Conservation (phyloP, 2,888 invertebrate species). For the Drosophila mulleri region DNA sequence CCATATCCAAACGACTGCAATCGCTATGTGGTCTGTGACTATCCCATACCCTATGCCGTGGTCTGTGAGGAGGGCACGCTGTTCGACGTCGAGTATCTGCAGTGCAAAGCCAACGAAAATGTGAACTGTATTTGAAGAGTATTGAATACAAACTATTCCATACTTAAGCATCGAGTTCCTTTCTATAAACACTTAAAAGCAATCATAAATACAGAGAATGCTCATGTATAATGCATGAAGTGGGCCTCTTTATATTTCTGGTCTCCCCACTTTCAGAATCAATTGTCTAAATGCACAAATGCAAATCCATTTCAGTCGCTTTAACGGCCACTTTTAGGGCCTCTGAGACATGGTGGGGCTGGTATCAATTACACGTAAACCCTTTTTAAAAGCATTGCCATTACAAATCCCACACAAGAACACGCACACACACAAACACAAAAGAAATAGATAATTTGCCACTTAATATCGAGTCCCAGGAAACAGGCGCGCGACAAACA, state of each 20-base stretch:
- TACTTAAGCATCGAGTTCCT: neutral
- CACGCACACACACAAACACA: neutral
- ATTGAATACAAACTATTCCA: neutral
- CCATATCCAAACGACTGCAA: conserved; percentile 60
- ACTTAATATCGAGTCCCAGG: conserved; percentile 61
- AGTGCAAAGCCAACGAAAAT: conserved; percentile 18
- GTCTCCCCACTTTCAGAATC: conserved; percentile 18
- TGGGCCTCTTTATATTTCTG: neutral
- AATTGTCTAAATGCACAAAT: conserved; percentile 61
- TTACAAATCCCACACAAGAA: conserved; percentile 30
- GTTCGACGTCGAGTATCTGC: conserved; percentile 21
- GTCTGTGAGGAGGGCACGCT: conserved; percentile 24
- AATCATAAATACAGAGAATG: neutral
- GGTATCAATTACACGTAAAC: conserved; percentile 69
- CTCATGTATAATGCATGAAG: neutral
- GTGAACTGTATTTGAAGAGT: conserved; percentile 1
- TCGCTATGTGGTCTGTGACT: conserved; percentile 62
- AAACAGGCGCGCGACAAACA: conserved; percentile 33
- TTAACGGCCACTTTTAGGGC: conserved; percentile 46
- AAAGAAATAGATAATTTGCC: conserved; percentile 60
- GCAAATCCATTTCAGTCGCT: conserved; percentile 37
- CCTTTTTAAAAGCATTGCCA: conserved; percentile 52
- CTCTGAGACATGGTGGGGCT: conserved; percentile 14
- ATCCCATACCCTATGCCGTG: conserved; percentile 54
- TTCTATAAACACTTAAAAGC: neutral